These are phyloP conservation scores for Gadopsis bispinosus DNA, from an alignment of 2,797 vertebrate species.

Conservation along the genomic window DNA sequence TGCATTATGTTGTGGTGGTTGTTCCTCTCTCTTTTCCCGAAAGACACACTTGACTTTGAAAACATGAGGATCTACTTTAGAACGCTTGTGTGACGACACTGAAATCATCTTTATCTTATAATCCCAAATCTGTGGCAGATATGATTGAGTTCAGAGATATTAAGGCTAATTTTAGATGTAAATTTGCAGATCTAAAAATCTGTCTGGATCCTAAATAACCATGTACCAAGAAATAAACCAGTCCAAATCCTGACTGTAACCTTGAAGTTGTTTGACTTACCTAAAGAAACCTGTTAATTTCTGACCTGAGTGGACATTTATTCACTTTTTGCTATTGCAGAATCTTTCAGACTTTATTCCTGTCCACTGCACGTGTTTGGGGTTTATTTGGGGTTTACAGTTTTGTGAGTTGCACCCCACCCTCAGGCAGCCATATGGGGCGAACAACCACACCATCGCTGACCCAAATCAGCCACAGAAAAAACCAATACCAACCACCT, in stretches of 20 bases:
- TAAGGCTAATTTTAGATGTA: conserved; percentile 15
- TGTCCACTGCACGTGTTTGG: background rate
- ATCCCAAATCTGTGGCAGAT: conserved; percentile 30
- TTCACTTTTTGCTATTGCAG: background rate
- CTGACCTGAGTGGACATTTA: background rate
- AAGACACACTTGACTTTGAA: conserved; percentile 5
- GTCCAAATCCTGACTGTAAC: background rate
- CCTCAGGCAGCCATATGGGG: no score
- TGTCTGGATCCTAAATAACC: background rate
- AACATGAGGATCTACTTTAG: conserved; percentile 4
- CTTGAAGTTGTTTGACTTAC: background rate
- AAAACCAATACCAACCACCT: no score
- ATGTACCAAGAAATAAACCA: background rate
- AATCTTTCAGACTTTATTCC: background rate
- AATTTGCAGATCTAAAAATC: conserved; percentile 24
- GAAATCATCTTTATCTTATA: conserved; percentile 23
- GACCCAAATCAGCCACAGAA: no score
- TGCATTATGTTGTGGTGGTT: background rate
- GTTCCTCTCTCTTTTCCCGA: background rate
- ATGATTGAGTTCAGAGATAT: conserved; percentile 34
- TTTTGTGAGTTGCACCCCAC: background rate
- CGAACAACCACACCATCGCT: no score
- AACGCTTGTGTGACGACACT: background rate
- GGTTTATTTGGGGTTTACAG: background rate
- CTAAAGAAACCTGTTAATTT: background rate